Base-by-base conservation (phyloP, 2,797 vertebrate species). In the Malurus splendens region DNA sequence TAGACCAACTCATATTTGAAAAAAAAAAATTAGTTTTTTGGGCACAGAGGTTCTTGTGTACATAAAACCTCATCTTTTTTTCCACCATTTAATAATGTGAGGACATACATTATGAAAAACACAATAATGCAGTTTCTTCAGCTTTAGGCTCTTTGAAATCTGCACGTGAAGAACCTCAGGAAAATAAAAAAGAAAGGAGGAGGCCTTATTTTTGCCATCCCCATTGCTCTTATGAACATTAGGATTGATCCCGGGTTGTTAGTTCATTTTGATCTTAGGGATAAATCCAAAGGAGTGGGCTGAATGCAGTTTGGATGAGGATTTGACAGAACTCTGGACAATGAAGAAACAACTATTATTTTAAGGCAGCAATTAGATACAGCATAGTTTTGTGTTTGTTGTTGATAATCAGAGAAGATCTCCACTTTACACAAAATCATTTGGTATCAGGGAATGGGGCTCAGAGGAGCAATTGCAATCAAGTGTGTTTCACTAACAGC, bases 391-490 rank as follows among this genome's bases (percentile, higher is more conserved):
- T 84, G 85, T 50, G 51, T n/a, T 90, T 36, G 14, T 42, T 84
- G 32, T 60, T 87, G 36, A 64, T 54, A 82, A 68, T 61, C n/a
- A 39, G 47, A 72, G 83, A 66, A 81, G 25, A 73, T 64, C 59
- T 89, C 30, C 24, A 74, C 24, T 72, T 85, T 39, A 25, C 48
- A 75, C n/a, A 52, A 88, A 91, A 74, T 82, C 44, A 38, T 70
- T 86, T 70, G 44, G 24, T 72, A 68, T 74, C 32, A 28, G 38
- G n/a, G 24, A 93, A 47, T 61, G 54, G 30, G 47, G 8, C 72
- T 88, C 76, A 66, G 68, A 89, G 52, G 59, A 91, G 78, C 41
- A 60, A 83, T 20, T 79, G 68, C 65, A 90, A 74, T 75, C 66
- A 79, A 84, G 45, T 45, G 42, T 45, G 44, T 51, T 77, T 89